Percentiles rank a stretch among this genome's conserved stretches.
phyloP scores from a whole-genome alignment of 2,797 vertebrate genomes.

The Rachycentron canadum region DNA sequence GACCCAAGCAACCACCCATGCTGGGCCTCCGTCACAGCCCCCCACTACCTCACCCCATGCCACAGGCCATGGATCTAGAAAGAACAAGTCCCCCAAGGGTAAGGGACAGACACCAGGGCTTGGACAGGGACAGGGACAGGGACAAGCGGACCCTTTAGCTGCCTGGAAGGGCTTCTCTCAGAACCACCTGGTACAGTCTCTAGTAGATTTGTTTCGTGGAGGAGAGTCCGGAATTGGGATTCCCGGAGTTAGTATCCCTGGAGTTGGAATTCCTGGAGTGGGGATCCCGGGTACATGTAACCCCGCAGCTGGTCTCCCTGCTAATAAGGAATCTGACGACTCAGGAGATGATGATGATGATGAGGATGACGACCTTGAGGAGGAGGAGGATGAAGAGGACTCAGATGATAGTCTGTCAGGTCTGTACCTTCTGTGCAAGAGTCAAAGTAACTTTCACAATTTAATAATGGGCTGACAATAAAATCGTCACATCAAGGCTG shows the following conservation, averaged over 20 bases:
- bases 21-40: conserved; percentile 81
- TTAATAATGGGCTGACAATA: not conserved
- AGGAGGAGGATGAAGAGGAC: conserved; percentile 93
- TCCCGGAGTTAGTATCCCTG: conserved; percentile 81
- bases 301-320: conserved; percentile 86
- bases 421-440: conserved; percentile 62
- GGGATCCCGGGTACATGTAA: conserved; percentile 81
- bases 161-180: conserved; percentile 90
- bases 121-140: conserved; percentile 65
- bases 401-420: conserved; percentile 98
- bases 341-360: conserved; percentile 97
- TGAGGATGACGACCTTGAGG: conserved; percentile 91
- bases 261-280: conserved; percentile 80
- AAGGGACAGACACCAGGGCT: conserved; percentile 77
- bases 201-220: conserved; percentile 94
- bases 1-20: conserved; percentile 78
- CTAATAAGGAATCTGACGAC: conserved; percentile 98
- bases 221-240: conserved; percentile 87
- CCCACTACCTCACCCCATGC: conserved; percentile 88
- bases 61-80: conserved; percentile 89
- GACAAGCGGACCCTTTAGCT: conserved; percentile 79
- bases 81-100: conserved; percentile 89
- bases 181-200: conserved; percentile 90
- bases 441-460: conserved; percentile 8
- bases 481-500: conserved; percentile 1